Evolutionary conservation across 2,797 vertebrate species (phyloP).

Genomic region (Sardinella longiceps): DNA sequence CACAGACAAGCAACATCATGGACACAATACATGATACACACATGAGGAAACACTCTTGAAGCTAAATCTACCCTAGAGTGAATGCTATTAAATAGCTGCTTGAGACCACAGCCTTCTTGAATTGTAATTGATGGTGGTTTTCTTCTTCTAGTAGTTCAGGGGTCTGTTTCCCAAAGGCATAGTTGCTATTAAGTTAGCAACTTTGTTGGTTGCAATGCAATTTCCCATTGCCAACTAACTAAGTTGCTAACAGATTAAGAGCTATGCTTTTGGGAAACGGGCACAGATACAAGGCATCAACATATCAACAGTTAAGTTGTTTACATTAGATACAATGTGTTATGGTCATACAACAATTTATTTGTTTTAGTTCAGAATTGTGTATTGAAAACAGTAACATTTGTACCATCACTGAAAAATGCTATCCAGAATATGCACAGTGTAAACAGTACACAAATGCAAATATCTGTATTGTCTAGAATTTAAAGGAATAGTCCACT

Average conservation of each 20-base stretch:
- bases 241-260: background rate
- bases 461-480: too few species aligned
- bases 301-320: too few species aligned
- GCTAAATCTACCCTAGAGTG: background rate
- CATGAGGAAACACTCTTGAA: background rate
- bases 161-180: too few species aligned
- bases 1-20: slow-evolving; percentile 32
- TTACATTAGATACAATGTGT: too few species aligned
- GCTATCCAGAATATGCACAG: background rate
- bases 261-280: too few species aligned
- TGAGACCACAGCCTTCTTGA: background rate
- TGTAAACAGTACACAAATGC: background rate
- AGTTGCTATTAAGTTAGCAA: too few species aligned
- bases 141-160: background rate
- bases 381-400: background rate
- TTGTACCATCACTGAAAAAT: background rate
- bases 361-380: background rate
- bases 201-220: too few species aligned
- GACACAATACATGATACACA: background rate
- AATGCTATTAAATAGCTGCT: background rate
- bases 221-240: too few species aligned
- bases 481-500: too few species aligned
- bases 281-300: background rate
- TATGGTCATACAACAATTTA: background rate
- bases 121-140: background rate